Base-by-base conservation (phyloP, 2,888 invertebrate genomes). In the Spisula subtruncata region DNA sequence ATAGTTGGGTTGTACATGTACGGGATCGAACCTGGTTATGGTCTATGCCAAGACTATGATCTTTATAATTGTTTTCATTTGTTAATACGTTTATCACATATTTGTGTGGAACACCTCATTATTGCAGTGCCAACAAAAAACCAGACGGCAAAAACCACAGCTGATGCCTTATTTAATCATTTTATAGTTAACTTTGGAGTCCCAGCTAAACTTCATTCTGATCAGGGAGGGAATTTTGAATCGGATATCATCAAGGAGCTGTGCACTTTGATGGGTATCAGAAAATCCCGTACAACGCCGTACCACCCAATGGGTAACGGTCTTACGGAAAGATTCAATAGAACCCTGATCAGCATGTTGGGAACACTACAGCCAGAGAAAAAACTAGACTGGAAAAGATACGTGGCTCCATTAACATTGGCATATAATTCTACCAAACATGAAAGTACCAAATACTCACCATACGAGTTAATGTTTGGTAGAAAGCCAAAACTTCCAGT, bases 401-500 rank as follows among this genome's bases (percentile, higher is more conserved):
- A 83, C 79, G 71, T 91, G 14, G 32, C 83, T 29, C 32, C 89
- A 2, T 32, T 91, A n/a, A 83, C 88, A 0, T 79, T 85, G 85
- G 86, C 86, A 25, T 91, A 89, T 29, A 91, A 91, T 46, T 89
- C 83, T 60, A 91, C 88, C 25, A 81, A 81, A 54, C 87, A 91
- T 80, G 89, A 89, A 46, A 60, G 66, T 16, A 91, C 91, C 0
- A 54, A 75, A 6, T 60, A 66, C 8, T 81, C 71, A 48, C 89
- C 87, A 10, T 87, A 60, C n/a, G 85, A 83, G 48, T 51, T 90
- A 10, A 90, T 91, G 90, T 89, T 90, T 84, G 91, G 88, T 1
- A 20, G 88, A 10, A 75, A 75, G 6, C 85, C 85, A 18, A 81
- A 81, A n/a, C 56, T 92, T 0, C 90, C 90, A 4, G 75, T 91